Conservation (phyloP, 2,888 invertebrate genomes). For the Catotricha subobsoleta region DNA sequence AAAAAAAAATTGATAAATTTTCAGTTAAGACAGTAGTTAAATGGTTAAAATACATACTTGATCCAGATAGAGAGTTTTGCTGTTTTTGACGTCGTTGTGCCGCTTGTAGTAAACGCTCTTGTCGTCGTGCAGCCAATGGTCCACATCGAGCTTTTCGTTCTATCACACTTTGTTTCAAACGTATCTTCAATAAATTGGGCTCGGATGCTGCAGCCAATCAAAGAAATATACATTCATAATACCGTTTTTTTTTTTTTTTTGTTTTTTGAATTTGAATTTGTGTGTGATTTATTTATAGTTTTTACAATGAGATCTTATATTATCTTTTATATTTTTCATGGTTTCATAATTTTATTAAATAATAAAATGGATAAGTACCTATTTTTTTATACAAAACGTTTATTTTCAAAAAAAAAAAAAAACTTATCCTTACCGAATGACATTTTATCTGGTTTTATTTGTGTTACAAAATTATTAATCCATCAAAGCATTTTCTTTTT, state of each 20-base stretch:
- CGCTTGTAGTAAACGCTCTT: conserved; percentile 58
- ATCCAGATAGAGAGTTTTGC: conserved; percentile 9
- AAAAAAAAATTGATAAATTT: background rate
- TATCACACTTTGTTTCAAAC: conserved; percentile 86
- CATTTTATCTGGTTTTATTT: too few relatives aligned
- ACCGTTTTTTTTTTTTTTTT: background rate
- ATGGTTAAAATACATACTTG: conserved; percentile 1
- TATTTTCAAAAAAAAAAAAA: too few relatives aligned
- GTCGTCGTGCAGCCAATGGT: conserved; percentile 65
- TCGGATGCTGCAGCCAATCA: conserved; percentile 57
- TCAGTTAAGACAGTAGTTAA: too few relatives aligned
- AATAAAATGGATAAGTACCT: too few relatives aligned
- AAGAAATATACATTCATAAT: conserved; percentile 3
- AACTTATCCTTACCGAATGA: too few relatives aligned
- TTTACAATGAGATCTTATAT: too few relatives aligned
- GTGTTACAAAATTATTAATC: too few relatives aligned
- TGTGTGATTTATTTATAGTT: too few relatives aligned
- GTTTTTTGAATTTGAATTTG: background rate
- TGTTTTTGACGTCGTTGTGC: conserved; percentile 35
- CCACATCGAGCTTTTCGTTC: conserved; percentile 69
- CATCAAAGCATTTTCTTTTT: too few relatives aligned
- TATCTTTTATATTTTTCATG: too few relatives aligned
- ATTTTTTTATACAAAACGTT: too few relatives aligned
- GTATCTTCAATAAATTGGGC: conserved; percentile 88
- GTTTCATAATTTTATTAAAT: too few relatives aligned